A percentile compares a stretch with the other conserved stretches of the same genome.
Evolutionary conservation across 1,140 invertebrate genomes (phyloP).

Genomic region (Sycophila sp.): DNA sequence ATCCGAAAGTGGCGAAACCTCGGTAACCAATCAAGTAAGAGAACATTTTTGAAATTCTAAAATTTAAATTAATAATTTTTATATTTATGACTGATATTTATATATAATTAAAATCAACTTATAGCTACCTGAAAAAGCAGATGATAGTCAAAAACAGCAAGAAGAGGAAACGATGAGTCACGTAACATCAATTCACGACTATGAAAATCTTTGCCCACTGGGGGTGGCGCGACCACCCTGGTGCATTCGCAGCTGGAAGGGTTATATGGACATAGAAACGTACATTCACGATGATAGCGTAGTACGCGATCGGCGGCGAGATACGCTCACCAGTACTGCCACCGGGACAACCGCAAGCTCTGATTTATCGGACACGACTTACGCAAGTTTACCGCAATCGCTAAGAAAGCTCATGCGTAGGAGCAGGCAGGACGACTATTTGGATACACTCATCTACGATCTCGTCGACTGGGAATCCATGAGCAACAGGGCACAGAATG

Average conservation of each 20-base stretch:
- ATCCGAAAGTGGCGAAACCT: constrained; percentile 38
- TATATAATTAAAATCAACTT: no score
- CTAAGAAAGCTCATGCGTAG: constrained; percentile 53
- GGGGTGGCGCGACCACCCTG: constrained; percentile 74
- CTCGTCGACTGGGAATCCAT: constrained; percentile 57
- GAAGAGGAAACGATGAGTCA: constrained; percentile 69
- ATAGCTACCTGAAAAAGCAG: constrained; percentile 33
- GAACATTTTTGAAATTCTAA: not conserved
- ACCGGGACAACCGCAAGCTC: constrained; percentile 57
- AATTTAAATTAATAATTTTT: not conserved
- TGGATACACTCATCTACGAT: constrained; percentile 67
- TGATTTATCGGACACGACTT: constrained; percentile 57
- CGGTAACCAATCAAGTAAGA: constrained; percentile 1
- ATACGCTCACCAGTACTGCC: constrained; percentile 67
- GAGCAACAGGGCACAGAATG: constrained; percentile 38
- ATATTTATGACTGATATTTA: not conserved
- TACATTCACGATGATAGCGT: constrained; percentile 73
- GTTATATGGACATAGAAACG: constrained; percentile 74
- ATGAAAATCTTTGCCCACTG: constrained; percentile 75
- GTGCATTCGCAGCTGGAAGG: constrained; percentile 75
- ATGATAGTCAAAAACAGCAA: constrained; percentile 42
- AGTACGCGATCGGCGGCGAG: constrained; percentile 68
- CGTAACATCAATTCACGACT: constrained; percentile 73
- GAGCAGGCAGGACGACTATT: constrained; percentile 68
- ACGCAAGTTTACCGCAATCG: constrained; percentile 64